These are phyloP conservation scores for Bos taurus DNA, from an alignment of 2,113 vertebrate genomes.

Conservation along the genomic window DNA sequence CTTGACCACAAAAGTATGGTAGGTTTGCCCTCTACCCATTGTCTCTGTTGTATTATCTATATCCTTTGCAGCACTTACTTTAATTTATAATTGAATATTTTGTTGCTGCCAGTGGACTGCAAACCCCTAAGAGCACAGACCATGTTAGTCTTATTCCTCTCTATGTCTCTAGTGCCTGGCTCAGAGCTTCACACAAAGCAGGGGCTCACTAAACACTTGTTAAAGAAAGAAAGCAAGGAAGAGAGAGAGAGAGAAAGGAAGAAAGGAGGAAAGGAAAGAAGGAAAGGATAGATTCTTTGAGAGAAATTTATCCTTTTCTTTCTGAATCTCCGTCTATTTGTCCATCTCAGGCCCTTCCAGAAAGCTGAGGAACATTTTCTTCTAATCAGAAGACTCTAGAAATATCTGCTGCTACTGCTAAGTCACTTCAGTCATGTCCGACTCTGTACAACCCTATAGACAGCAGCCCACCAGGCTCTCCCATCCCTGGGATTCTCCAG, in stretches of 20 bases:
- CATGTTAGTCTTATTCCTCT: not conserved
- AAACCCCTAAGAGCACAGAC: not conserved
- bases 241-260: not conserved
- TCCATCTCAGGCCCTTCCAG: not conserved
- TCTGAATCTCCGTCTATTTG: not conserved
- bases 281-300: not conserved
- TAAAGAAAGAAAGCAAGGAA: not conserved
- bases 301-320: not conserved
- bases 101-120: not conserved
- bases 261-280: not conserved
- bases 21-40: not conserved
- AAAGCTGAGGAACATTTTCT: not conserved
- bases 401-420: not conserved
- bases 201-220: not conserved
- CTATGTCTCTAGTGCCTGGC: not conserved
- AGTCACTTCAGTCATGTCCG: rapidly evolving
- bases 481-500: too few relatives aligned
- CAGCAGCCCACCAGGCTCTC: too few relatives aligned
- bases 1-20: not conserved
- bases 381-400: not conserved
- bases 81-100: not conserved
- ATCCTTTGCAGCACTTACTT: not conserved
- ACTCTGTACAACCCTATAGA: too few relatives aligned
- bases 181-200: not conserved
- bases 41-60: not conserved